Percentiles rank a stretch among this genome's conserved stretches.
These are phyloP conservation scores for Ispidina lecontei DNA, from an alignment of 2,797 vertebrate genomes.

Conservation along the genomic window DNA sequence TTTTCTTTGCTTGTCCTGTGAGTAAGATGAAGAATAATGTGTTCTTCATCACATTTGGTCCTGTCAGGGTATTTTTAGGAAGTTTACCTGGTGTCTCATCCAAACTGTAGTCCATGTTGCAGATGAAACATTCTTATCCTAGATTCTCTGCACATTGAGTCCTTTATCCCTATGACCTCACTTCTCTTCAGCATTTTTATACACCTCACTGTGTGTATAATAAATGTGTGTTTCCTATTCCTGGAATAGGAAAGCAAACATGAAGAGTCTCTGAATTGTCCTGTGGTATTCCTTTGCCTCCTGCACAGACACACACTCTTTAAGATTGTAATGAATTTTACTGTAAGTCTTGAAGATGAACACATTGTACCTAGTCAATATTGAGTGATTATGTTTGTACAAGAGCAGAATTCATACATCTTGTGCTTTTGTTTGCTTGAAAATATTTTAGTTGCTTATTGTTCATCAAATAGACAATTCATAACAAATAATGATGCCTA, in stretches of 20 bases:
- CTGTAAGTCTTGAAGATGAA: background rate
- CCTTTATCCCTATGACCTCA: background rate
- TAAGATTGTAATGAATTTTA: background rate
- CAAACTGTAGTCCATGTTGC: background rate
- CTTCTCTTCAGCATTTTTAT: background rate
- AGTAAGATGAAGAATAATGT: background rate
- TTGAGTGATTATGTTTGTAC: background rate
- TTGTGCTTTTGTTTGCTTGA: background rate
- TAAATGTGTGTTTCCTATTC: no score
- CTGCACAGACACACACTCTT: background rate
- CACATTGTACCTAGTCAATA: background rate
- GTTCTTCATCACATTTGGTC: background rate
- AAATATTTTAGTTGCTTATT: background rate
- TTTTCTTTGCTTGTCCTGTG: background rate
- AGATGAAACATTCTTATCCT: background rate
- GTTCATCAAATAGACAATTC: background rate
- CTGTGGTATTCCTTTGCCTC: background rate
- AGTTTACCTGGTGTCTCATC: background rate
- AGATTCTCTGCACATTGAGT: background rate
- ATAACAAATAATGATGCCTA: background rate
- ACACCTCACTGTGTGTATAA: background rate
- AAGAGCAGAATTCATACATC: background rate
- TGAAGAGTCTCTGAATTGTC: background rate
- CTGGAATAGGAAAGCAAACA: background rate
- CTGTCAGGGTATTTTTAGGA: background rate